Base-by-base conservation (phyloP, 2,113 vertebrate genomes). In the Halcyon malimbica region DNA sequence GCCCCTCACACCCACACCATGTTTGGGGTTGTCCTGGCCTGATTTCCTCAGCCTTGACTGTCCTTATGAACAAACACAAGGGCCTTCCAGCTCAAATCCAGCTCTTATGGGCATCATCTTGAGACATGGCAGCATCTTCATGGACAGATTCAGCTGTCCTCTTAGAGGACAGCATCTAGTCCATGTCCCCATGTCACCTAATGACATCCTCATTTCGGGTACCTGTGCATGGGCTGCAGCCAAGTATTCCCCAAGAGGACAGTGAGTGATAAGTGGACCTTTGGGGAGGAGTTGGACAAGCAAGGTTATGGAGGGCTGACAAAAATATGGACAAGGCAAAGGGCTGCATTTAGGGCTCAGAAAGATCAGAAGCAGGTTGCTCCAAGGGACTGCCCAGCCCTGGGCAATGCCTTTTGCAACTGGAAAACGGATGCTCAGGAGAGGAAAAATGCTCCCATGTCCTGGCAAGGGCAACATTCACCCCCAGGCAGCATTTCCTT, bases 401-500 rank as follows among this genome's bases (percentile, higher is more conserved):
- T 1, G 1, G 65, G 19, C 50, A 65, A 60, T 57, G 24, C 24
- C 23, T 86, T 83, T 64, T 92, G 26, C 28, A 7, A 42, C 6
- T 7, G 35, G 16, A 63, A 68, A 11, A 59, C 11, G 35, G 65
- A 28, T 39, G 35, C 14, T 64, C 14, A 57, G 59, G n/a, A 71
- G 53, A 62, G 15, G 44, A 28, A 75, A 64, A 17, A 4, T 0
- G 3, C 17, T 44, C 77, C 51, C 39, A 41, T 2, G 1, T 35
- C 42, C 74, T 26, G 37, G 21, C 28, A 67, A 57, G 6, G 37
- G 23, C 48, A 73, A 25, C 9, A 42, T 69, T 42, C 60, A 31
- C 11, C 42, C 28, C 18, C 0, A 0, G 62, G 65, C 48, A 50
- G 5, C 0, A 2, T 69, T 56, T 37, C 15, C 42, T 63, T 46